Evolutionary conservation across 2,113 vertebrate species (phyloP), one percentile per base, ranked within the genome.

Genomic region (Bostrychus sinensis): DNA sequence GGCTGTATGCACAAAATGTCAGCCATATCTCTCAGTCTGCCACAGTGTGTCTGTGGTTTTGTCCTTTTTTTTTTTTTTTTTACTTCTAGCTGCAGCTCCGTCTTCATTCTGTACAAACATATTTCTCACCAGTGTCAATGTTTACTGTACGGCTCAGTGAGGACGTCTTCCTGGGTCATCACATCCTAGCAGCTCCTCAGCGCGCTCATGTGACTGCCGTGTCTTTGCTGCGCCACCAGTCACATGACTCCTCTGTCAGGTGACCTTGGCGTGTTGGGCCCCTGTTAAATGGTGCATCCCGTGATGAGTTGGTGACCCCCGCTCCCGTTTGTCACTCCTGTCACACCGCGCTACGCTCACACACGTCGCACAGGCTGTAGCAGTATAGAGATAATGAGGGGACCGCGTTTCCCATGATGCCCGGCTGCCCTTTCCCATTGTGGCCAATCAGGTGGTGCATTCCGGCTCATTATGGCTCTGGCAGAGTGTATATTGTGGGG

Each of bases 401-500:
- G 70, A 48, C 41, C 55, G 62, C 62, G 54, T 62, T 46, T 76
- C 60, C 60, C 70, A 75, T 75, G 70, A 68, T 62, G 48, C 63
- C 51, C 60, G 38, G 63, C 71, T 68, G 62, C 42, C 38, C 60
- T 19, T 60, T 60, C 36, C 3, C 56, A 32, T 69, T 42, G 30
- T 1, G 1, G 50, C 66, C 66, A 73, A 68, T 81, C 55, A 69
- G 19, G 32, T 28, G 17, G 65, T 42, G n/a, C 4, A 73, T 62
- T 46, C 75, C 36, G 13, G 13, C 63, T 88, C 77, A 80, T 84
- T 82, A 77, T 66, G 41, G 72, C 57, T 66, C 78, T 67, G 77
- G 45, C 42, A 62, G 70, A 75, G 58, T 42, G 48, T 65, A 57
- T 17, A 62, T 36, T 56, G 10, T 56, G 62, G 62, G 69, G 69